Base-by-base conservation (phyloP, 2,113 vertebrate species). In the Clarias macrocephalus region DNA sequence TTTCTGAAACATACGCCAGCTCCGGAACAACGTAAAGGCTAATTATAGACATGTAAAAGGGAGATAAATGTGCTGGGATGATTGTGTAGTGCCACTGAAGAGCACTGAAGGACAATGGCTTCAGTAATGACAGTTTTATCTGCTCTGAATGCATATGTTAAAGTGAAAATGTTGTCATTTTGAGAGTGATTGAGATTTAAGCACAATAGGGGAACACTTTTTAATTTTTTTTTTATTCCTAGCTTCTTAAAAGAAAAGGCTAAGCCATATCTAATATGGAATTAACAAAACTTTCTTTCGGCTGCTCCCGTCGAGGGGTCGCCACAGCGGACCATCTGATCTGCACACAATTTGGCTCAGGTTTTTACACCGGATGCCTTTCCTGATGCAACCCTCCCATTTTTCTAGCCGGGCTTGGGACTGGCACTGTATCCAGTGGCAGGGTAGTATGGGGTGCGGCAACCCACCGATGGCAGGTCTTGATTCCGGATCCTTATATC, bases 41-140 rank as follows among this genome's bases (percentile, higher is more conserved):
- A 93, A 95, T 94, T 93, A 94, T 91, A 93, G 91, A 91, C 92
- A 91, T 92, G 92, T 94, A 92, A 90, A 88, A 89, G 88, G 89
- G 92, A 93, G 92, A 95, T 94, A 94, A 94, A 93, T 87, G 87
- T 90, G 73, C 91, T 92, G 85, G 91, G 90, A 87, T 89, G 89
- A 92, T 94, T 94, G 86, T 88, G 90, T 93, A 93, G 92, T 92
- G 81, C 72, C 80, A 85, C 85, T 91, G 11, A 70, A 86, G 86
- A 83, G 85, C 90, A 85, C 19, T 83, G 88, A 80, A 87, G 80
- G 88, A 91, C 86, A 89, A 91, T 90, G 87, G 89, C 88, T 86
- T 79, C 77, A 90, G 87, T 92, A 93, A 92, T 92, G 90, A 92
- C 62, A 88, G 85, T 88, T 94, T 92, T 92, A 93, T 92, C 92